These are phyloP conservation scores for Corapipo altera DNA, from an alignment of 2,113 vertebrate species.

Conservation along the genomic window DNA sequence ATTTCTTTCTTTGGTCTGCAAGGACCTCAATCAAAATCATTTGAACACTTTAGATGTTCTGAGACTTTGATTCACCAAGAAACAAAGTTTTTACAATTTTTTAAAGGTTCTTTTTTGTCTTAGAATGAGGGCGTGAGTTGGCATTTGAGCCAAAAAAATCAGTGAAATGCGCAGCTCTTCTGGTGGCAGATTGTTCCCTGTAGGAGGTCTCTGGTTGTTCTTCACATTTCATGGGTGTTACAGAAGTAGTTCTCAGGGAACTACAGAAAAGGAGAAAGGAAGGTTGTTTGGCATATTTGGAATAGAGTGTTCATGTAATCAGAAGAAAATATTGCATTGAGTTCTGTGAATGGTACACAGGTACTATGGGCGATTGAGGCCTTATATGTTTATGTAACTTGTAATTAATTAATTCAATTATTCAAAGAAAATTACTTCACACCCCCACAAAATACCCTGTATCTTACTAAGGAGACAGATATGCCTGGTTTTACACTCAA, in stretches of 20 bases:
- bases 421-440: constrained; percentile 58
- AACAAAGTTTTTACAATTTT: not conserved
- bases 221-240: constrained; percentile 55
- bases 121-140: constrained; percentile 8
- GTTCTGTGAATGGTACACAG: constrained; percentile 63
- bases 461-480: constrained; percentile 53
- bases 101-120: not conserved
- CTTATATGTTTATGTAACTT: constrained; percentile 50
- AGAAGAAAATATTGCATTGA: constrained; percentile 53
- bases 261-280: constrained; percentile 28
- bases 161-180: constrained; percentile 35
- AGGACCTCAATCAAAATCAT: not conserved
- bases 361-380: constrained; percentile 48
- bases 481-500: constrained; percentile 53
- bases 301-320: constrained; percentile 54
- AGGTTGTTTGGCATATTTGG: constrained; percentile 42
- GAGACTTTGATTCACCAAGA: not conserved
- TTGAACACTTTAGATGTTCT: not conserved
- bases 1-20: not conserved
- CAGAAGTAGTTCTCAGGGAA: constrained; percentile 38
- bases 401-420: constrained; percentile 67
- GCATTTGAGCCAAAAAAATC: constrained; percentile 35
- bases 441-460: constrained; percentile 45
- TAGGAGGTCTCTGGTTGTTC: constrained; percentile 57
- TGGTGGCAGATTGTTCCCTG: constrained; percentile 55